Base-by-base conservation (phyloP, 2,113 vertebrate genomes). In the Cinclus mexicanus region DNA sequence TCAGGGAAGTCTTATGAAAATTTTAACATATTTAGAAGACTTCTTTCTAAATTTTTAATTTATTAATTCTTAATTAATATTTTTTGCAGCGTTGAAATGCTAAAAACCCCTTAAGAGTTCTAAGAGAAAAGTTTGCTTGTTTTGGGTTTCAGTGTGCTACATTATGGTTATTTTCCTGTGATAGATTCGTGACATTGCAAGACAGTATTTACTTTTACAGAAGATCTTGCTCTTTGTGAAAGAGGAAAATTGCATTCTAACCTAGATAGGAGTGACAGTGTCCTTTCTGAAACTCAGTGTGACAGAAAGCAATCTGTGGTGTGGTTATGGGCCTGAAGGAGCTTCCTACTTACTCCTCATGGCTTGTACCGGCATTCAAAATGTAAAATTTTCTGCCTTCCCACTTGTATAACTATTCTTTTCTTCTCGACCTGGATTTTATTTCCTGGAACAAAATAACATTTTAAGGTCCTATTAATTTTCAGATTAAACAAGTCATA, bases 401-500 rank as follows among this genome's bases (percentile, higher is more conserved):
- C 71, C 44, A 9, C 82, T 94, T 88, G 33, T 46, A 19, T 75
- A 94, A 91, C 87, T 83, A 59, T 94, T 52, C 67, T 89, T 71
- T 87, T 74, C 50, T 86, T 88, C 79, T 80, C 90, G 76, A 86
- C 41, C 56, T 93, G 90, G 83, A 56, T 93, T 96, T 92, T 93
- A 88, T 92, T 96, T 96, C 93, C 90, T 92, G 88, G 76, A 96
- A 94, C 68, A 86, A 83, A 93, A 80, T 78, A 88, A 67, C 52
- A 64, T 94, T 89, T 96, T 60, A 95, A 61, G 83, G 60, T 81
- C 35, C 72, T 87, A 94, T 92, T 96, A 94, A 93, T 88, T 95
- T 96, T 90, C 81, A 83, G 85, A 89, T 96, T 94, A 95, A 96
- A 93, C 68, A 93, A 92, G 79, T 94, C 85, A 86, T 65, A 90